These are phyloP conservation scores for Prunella himalayana DNA, from an alignment of 2,113 vertebrate genomes.

Conservation along the genomic window DNA sequence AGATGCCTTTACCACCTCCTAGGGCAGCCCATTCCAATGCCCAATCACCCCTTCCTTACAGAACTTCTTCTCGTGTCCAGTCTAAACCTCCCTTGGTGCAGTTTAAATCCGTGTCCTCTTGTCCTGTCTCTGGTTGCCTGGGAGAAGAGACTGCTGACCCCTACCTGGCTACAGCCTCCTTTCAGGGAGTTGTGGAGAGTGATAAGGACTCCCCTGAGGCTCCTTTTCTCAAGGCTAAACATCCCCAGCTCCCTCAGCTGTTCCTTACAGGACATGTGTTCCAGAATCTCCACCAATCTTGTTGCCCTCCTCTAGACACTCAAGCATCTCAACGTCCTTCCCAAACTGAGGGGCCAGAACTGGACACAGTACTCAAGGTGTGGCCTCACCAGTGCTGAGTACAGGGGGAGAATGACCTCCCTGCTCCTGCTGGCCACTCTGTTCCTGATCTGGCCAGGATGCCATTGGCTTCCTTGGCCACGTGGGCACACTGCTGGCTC, in stretches of 20 bases:
- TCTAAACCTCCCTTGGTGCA: background rate
- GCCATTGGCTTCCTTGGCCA: too few relatives aligned
- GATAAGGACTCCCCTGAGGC: background rate
- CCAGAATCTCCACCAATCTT: background rate
- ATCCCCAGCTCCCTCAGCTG: rapidly evolving
- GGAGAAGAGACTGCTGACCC: rapidly evolving
- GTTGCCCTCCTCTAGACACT: background rate
- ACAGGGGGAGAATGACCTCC: background rate
- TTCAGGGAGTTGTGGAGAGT: background rate
- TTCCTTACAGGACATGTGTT: rapidly evolving
- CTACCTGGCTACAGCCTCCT: too few relatives aligned
- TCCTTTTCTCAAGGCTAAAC: background rate
- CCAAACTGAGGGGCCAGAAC: background rate
- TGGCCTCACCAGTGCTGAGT: rapidly evolving
- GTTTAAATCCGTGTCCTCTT: background rate
- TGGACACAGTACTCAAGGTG: background rate
- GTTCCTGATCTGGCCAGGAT: too few relatives aligned
- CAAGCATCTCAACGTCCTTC: background rate
- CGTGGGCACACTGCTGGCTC: too few relatives aligned
- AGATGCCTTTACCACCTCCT: background rate
- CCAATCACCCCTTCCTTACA: background rate
- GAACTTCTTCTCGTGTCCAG: background rate
- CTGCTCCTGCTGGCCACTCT: too few relatives aligned
- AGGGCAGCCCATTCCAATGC: background rate
- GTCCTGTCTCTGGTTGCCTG: background rate